Evolutionary conservation across 2,888 invertebrate genomes (phyloP), one percentile per base, ranked within the genome.

Genomic region (Heliconius erato): DNA sequence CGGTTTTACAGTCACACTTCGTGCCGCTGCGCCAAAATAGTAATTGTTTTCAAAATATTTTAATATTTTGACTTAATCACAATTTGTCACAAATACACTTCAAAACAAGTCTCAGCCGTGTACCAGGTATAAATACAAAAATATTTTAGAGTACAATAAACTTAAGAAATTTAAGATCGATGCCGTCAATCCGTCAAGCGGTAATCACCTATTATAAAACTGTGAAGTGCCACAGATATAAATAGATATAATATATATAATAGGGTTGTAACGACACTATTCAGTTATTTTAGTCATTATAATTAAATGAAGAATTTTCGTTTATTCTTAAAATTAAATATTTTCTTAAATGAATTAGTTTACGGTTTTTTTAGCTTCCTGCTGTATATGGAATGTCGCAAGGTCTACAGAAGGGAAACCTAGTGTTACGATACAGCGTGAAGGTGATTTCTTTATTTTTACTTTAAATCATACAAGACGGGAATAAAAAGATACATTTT

Each of bases 141-240:
- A 85, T 82, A 85, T 82, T 82, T 77, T 72, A 74, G 79, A 79
- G 77, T 79, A 79, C 72, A 83, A 85, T 85, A 85, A 85, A 85
- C 72, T 68, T 77, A 72, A 82, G 83, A 79, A 82, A 80, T 83
- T 74, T 71, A 82, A 83, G 72, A 71, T 77, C 84, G 83, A 77
- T 78, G 83, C 84, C 80, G 84, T 85, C 85, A 81, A 85, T 84
- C 83, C 84, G 85, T 85, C 85, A 85, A 83, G 83, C 76, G 81
- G 82, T 85, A 85, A 85, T 85, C 84, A 85, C 81, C 83, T 84
- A 82, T 67, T 78, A 78, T 78, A 78, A 78, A 67, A 78, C 67
- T 82, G 44, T 67, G 67, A 67, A 77, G 77, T 49, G 78, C 44
- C 26, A 67, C 44, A 44, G 23, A 78, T 23, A 35, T 40, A 78